Conservation (phyloP, 2,113 vertebrate genomes). For the Porphyrio hochstetteri region DNA sequence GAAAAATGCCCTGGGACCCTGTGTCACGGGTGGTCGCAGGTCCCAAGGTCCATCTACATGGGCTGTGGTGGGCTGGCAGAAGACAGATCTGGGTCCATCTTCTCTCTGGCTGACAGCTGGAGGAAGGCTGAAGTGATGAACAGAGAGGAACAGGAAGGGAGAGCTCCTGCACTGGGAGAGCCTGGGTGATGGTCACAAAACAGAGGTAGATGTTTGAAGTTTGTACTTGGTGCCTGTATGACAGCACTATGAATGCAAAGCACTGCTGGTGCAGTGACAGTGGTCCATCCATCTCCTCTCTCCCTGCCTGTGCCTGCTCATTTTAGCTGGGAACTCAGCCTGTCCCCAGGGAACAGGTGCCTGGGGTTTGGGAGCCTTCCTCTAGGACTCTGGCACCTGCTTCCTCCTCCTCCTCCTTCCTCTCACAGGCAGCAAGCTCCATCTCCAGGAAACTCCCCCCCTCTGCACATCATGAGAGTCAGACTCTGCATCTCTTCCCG, state of each 20-base stretch:
- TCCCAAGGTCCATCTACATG: not conserved
- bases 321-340: not conserved
- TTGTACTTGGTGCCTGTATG: not conserved
- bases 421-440: not conserved
- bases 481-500: not conserved
- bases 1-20: not conserved
- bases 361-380: not conserved
- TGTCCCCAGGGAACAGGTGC: not conserved
- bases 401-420: not conserved
- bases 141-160: not conserved
- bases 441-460: not conserved
- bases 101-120: not conserved
- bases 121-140: rapidly evolving
- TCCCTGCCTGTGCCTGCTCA: not conserved
- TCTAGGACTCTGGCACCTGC: not conserved
- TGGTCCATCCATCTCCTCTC: not conserved
- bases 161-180: not conserved
- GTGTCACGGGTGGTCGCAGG: rapidly evolving
- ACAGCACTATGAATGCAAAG: not conserved
- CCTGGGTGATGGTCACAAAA: not conserved
- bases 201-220: not conserved
- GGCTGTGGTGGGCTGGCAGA: not conserved
- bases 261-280: not conserved
- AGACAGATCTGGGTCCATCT: not conserved
- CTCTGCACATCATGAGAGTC: not conserved